Conservation (phyloP, 2,113 vertebrate genomes). For the Channa argus region DNA sequence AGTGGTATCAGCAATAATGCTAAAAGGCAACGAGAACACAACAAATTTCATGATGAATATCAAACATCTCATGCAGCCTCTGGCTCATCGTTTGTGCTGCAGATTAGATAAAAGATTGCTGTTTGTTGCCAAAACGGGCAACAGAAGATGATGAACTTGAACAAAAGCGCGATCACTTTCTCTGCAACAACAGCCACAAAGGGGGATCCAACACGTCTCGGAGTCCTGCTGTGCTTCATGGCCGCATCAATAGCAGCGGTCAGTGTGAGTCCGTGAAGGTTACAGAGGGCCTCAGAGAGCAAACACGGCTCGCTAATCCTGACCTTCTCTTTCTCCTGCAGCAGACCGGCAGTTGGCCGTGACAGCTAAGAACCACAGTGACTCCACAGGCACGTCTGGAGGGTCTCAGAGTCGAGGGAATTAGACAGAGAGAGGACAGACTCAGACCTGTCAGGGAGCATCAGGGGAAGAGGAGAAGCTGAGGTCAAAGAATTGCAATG, state of each 20-base stretch:
- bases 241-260: conserved; percentile 30
- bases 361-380: conserved; percentile 63
- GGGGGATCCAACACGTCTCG: conserved; percentile 18
- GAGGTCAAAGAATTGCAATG: no score
- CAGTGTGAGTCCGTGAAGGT: conserved; percentile 64
- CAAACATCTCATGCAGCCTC: no score
- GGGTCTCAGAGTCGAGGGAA: conserved; percentile 12
- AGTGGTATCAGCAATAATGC: no score
- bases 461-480: conserved; percentile 1
- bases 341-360: conserved; percentile 63
- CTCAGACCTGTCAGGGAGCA: background rate
- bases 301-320: conserved; percentile 73
- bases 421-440: background rate
- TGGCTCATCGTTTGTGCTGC: no score
- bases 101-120: no score
- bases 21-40: no score
- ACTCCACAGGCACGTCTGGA: conserved; percentile 61
- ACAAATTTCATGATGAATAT: no score
- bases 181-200: background rate
- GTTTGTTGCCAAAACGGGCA: background rate
- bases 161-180: conserved; percentile 32
- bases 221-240: background rate
- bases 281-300: conserved; percentile 35
- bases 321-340: conserved; percentile 58
- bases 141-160: conserved; percentile 34